Percentiles rank a stretch among this genome's conserved stretches.
These are phyloP conservation scores for Entelurus aequoreus DNA, from an alignment of 2,113 vertebrate species.

Conservation along the genomic window DNA sequence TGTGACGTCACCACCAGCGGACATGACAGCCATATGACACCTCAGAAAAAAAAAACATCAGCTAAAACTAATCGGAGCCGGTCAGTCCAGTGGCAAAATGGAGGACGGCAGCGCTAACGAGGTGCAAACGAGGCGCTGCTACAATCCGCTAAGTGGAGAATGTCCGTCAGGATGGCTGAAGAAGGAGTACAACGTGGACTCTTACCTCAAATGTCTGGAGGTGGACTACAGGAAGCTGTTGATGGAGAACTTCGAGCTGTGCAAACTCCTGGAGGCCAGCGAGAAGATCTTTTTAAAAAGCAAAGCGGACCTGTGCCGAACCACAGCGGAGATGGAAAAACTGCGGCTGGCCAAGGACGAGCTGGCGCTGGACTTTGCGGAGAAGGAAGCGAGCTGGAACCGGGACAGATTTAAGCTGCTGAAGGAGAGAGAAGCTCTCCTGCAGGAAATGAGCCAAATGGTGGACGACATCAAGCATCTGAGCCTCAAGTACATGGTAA, in stretches of 20 bases:
- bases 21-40: constrained; percentile 3
- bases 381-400: not conserved
- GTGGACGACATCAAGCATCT: constrained; percentile 4
- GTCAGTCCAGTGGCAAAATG: not conserved
- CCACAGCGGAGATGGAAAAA: not conserved
- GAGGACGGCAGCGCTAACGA: not conserved
- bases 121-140: not conserved
- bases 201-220: not conserved
- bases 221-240: not conserved
- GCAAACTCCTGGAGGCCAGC: not conserved
- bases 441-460: constrained; percentile 6
- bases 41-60: not conserved
- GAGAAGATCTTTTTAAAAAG: constrained; percentile 2
- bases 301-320: not conserved
- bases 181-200: not conserved
- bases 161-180: not conserved
- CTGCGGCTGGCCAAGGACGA: not conserved
- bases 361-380: not conserved
- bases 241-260: not conserved
- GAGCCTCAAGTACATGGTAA: constrained; percentile 7
- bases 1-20: not conserved
- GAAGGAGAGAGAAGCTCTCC: constrained; percentile 4
- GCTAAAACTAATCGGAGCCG: not conserved
- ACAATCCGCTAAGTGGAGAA: not conserved
- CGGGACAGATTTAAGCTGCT: not conserved